Base-by-base conservation (phyloP, 2,113 vertebrate genomes). In the Corythoichthys intestinalis region DNA sequence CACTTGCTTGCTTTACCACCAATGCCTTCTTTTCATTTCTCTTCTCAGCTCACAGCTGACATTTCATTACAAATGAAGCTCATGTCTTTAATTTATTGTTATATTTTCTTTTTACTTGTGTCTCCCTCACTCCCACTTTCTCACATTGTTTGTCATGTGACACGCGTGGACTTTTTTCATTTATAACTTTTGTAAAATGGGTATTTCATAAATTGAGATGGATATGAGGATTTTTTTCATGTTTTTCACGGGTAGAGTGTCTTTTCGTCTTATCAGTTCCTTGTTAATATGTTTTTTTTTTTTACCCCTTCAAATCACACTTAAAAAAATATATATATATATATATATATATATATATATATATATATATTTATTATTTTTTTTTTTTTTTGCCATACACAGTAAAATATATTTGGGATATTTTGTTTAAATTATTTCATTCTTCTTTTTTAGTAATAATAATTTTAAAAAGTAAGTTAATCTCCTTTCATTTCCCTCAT, bases 1-100 rank as follows among this genome's bases (percentile, higher is more conserved):
- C 85, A 81, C 81, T 81, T 86, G 85, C 82, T 75, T 82, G 85
- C 77, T 88, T 87, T 84, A 85, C 86, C 83, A 83, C 85, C 82
- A 85, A 86, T 74, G 77, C 81, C 71, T 86, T 81, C 77, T 76
- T 87, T 86, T 87, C 82, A 86, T 88, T 86, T 86, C 79, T 80
- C 64, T 66, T 74, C 74, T 79, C 79, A 72, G 77, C 75, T 79
- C 71, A n/a, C 65, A 82, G 78, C 81, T 84, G 76, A 82, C 57
- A 75, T 68, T 77, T 62, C 28, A 83, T 67, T 82, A 81, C 75
- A 81, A 83, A 85, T 81, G 74, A 70, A 83, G 81, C 71, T 54
- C 70, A 81, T 82, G 56, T 76, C 48, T 80, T 74, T 70, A 48
- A 68, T 52, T 71, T 69, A 64, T 67, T 67, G 60, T 59, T 70